Conservation (phyloP, 2,113 vertebrate species). For the Phyllostomus hastatus region DNA sequence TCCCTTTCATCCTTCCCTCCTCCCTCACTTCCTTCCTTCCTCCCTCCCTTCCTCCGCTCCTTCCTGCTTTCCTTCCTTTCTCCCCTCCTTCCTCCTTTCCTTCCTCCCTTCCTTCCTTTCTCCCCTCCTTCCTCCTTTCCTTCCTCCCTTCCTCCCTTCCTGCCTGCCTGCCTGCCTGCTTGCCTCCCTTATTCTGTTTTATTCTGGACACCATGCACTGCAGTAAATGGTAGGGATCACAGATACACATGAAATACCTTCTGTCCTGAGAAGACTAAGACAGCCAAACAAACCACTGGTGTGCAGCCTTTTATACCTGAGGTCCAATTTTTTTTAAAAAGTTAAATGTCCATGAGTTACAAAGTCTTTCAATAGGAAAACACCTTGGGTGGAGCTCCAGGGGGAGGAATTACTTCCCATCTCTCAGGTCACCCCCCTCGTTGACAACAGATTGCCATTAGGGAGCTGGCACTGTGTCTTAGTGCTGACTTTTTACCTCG, state of each 20-base stretch:
- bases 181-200: neutral
- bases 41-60: neutral
- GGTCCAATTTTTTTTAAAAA: neutral
- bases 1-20: rapidly evolving
- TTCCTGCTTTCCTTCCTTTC: neutral
- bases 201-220: neutral
- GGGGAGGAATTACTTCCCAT: neutral
- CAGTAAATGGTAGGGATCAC: neutral
- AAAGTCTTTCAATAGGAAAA: neutral
- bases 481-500: neutral
- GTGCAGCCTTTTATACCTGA: neutral
- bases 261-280: neutral
- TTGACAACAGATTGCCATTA: neutral
- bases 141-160: too few relatives aligned
- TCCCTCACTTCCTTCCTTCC: rapidly evolving
- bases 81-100: too few relatives aligned
- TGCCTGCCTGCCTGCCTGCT: rapidly evolving
- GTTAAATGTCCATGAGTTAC: neutral
- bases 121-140: neutral
- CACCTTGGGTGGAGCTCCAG: neutral
- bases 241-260: neutral
- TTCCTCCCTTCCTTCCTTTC: too few relatives aligned
- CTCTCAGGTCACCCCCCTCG: neutral
- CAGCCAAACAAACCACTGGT: neutral
- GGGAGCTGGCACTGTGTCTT: neutral